Conservation (phyloP, 2,797 vertebrate genomes). For the Neosalanx taihuensis region DNA sequence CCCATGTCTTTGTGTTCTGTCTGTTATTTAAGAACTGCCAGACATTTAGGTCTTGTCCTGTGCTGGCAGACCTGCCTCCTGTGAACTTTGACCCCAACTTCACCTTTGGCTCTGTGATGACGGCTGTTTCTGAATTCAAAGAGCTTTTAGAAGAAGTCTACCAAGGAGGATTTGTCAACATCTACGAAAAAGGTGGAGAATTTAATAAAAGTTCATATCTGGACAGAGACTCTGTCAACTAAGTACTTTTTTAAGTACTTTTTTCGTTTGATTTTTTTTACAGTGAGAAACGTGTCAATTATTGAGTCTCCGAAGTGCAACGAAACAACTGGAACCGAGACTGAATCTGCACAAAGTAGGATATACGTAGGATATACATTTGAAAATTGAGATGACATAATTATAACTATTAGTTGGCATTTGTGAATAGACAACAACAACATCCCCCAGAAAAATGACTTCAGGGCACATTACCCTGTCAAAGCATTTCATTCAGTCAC, state of each 20-base stretch:
- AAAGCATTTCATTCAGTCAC: background rate
- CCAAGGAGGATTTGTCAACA: slow-evolving; percentile 69
- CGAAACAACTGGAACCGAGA: slow-evolving; percentile 5
- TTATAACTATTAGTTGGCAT: background rate
- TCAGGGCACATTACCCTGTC: background rate
- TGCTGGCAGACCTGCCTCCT: slow-evolving; percentile 44
- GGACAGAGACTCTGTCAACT: background rate
- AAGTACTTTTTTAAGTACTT: background rate
- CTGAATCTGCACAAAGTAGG: slow-evolving; percentile 9
- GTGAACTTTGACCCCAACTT: slow-evolving; percentile 52
- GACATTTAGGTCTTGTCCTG: slow-evolving; percentile 55
- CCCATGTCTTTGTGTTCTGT: background rate
- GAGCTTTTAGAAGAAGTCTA: slow-evolving; percentile 71
- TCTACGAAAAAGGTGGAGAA: slow-evolving; percentile 71
- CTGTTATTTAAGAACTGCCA: slow-evolving; percentile 60
- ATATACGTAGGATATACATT: background rate
- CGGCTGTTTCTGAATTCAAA: slow-evolving; percentile 70
- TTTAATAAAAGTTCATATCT: background rate
- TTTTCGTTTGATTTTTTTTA: background rate
- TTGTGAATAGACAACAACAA: background rate
- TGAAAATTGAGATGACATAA: background rate
- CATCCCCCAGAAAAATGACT: background rate
- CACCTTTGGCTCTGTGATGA: slow-evolving; percentile 59
- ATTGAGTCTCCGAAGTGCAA: slow-evolving; percentile 42
- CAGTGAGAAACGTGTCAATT: slow-evolving; percentile 68